Base-by-base conservation (phyloP, 2,113 vertebrate species). In the Panurus biarmicus region DNA sequence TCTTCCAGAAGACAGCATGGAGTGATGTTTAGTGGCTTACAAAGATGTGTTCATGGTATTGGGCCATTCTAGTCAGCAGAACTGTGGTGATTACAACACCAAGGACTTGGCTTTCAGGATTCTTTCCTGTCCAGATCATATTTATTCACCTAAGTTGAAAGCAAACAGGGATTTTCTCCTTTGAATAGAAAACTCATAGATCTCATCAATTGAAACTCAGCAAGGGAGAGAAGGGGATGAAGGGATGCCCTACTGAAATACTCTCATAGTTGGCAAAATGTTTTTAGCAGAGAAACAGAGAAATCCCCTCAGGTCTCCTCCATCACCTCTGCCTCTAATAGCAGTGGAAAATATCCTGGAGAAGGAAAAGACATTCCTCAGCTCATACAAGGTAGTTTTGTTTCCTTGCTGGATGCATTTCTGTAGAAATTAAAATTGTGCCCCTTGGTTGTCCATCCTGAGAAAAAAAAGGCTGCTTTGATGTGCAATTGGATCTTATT, bases 391-490 rank as follows among this genome's bases (percentile, higher is more conserved):
- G 58, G 56, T 80, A 93, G 44, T 91, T 89, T 83, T 93, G 72
- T 91, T 93, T 93, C 72, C 81, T 67, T 80, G 67, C 33, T 93
- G 92, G 76, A 86, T 85, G 80, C 42, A 26, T 94, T 94, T 95
- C 53, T 87, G 73, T 83, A 85, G 89, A 94, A 97, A 96, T 91
- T 95, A 94, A 96, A 96, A 96, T 86, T 73, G 79, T 94, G 38
- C 57, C 74, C 38, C 91, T 83, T 94, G 82, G 74, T 93, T 91
- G 90, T 69, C 67, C 71, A 89, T 73, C 31, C 57, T 64, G 56
- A 14, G 12, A 51, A 47, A 77, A 45, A 91, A 51, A 35, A 26
- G 19, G 7, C 35, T 85, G 36, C 89, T 97, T 96, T 96, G 96
- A 92, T 96, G 89, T 93, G 94, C 83, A 93, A 91, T 89, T 88